Evolutionary conservation across 2,888 invertebrate species (phyloP), one percentile per base, ranked within the genome.

Genomic region (Clitarchus hookeri): DNA sequence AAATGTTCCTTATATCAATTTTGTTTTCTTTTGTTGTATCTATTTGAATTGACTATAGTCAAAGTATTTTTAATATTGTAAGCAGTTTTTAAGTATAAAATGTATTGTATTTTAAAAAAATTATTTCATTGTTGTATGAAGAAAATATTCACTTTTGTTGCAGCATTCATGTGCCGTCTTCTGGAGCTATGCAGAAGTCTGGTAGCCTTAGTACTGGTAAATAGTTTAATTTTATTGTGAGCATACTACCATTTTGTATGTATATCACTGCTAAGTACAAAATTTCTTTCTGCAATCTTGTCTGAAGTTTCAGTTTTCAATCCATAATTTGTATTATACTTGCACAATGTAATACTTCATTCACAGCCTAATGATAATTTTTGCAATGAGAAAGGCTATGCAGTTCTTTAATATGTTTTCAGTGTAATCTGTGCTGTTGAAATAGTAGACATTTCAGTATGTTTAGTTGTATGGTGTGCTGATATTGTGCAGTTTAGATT

Each of bases 161-260:
- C 65, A 65, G 65, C 65, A 65, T n/a, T 65, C 65, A 65, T 65
- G n/a, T 65, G n/a, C n/a, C 65, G n/a, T n/a, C 65, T 65, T 65
- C 65, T 65, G 65, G 65, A 65, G 65, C 65, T 65, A 16, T 65
- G 65, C 65, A 65, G 65, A 65, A 65, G 16, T n/a, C 65, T 65
- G n/a, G 65, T 65, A 65, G 65, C 16, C 65, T 65, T 65, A 65
- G 65, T 65, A 65, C 65, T 65, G 65, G 65, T 65, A 65, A 65
- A 65, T 65, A 65, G 16, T 65, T 65, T 65, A 8, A n/a, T 19
- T 65, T 0, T 65, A n/a, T 65, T 1, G 13, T 65, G 13, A 65
- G 16, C 65, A 65, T 65, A 19, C 65, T 6, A 19, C 65, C 65
- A 65, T 65, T 65, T 65, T 65, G 65, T 65, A 8, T 65, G n/a